Conservation (phyloP, 2,113 vertebrate genomes). For the Oncorhynchus tshawytscha region DNA sequence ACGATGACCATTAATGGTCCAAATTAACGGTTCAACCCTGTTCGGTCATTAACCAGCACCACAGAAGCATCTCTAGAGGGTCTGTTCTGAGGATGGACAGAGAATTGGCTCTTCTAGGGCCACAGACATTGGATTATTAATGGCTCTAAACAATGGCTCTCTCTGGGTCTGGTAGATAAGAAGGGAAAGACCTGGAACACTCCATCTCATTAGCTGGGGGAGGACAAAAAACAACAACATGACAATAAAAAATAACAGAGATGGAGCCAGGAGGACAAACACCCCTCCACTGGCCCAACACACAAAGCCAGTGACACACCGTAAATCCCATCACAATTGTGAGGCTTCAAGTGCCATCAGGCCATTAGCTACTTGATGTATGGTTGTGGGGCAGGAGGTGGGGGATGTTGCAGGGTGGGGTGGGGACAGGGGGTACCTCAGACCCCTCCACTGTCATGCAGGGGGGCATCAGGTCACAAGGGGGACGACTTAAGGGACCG, state of each 20-base stretch:
- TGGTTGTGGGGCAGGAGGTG: constrained; percentile 5
- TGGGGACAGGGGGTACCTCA: constrained; percentile 18
- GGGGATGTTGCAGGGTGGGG: background rate
- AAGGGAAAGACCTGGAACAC: constrained; percentile 31
- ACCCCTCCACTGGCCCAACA: constrained; percentile 24
- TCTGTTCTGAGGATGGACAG: constrained; percentile 25
- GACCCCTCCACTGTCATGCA: constrained; percentile 37
- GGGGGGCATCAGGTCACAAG: constrained; percentile 53
- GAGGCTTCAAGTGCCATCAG: constrained; percentile 41
- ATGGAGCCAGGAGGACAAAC: constrained; percentile 28
- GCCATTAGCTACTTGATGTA: constrained; percentile 54
- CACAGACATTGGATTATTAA: constrained; percentile 68
- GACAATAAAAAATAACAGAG: constrained; percentile 58
- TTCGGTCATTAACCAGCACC: constrained; percentile 39
- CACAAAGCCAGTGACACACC: constrained; percentile 46
- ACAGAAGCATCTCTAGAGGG: constrained; percentile 31
- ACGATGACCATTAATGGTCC: constrained; percentile 36
- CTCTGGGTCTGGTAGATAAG: constrained; percentile 55
- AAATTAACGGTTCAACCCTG: constrained; percentile 34
- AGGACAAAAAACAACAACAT: constrained; percentile 51
- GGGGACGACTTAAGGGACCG: constrained; percentile 52
- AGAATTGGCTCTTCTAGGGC: constrained; percentile 18
- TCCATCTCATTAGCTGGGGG: constrained; percentile 59
- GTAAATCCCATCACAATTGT: constrained; percentile 51
- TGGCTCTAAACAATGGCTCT: constrained; percentile 56